phyloP scores from a whole-genome alignment of 2,797 vertebrate genomes.

The Xyrichtys novacula region DNA sequence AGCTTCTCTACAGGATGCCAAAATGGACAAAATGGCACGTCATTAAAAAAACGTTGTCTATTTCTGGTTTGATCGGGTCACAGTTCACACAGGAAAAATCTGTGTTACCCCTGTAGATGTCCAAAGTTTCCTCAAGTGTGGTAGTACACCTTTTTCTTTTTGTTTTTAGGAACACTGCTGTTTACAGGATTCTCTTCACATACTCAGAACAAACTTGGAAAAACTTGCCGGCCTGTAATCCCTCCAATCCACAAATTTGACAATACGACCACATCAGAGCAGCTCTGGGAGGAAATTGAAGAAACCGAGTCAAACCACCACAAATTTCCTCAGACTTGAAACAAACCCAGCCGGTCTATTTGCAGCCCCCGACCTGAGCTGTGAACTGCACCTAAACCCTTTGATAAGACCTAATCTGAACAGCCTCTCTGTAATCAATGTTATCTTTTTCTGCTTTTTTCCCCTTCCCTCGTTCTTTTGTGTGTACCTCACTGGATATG shows the following conservation, averaged over 20 bases:
- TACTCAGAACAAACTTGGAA: conserved; percentile 26
- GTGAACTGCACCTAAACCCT: conserved; percentile 53
- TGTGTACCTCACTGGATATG: conserved; percentile 50
- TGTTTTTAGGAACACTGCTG: background rate
- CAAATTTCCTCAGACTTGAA: conserved; percentile 44
- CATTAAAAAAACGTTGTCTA: too few relatives aligned
- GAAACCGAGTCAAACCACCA: conserved; percentile 44
- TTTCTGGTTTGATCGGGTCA: too few relatives aligned
- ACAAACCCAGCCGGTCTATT: conserved; percentile 40
- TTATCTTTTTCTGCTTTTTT: conserved; percentile 51
- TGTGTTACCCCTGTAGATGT: too few relatives aligned
- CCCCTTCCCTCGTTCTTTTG: conserved; percentile 48
- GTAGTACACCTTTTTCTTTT: background rate
- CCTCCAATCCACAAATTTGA: conserved; percentile 36
- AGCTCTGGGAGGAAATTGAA: conserved; percentile 53
- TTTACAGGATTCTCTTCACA: background rate
- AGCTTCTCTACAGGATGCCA: too few relatives aligned
- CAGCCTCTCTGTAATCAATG: conserved; percentile 46
- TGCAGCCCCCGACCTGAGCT: conserved; percentile 34
- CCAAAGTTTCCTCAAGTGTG: too few relatives aligned
- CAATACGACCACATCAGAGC: conserved; percentile 52
- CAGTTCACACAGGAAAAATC: too few relatives aligned
- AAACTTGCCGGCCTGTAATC: conserved; percentile 18
- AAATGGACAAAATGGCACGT: too few relatives aligned
- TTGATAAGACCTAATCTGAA: conserved; percentile 47